phyloP scores from a whole-genome alignment of 2,113 vertebrate species.

The Triplophysa siluroides region DNA sequence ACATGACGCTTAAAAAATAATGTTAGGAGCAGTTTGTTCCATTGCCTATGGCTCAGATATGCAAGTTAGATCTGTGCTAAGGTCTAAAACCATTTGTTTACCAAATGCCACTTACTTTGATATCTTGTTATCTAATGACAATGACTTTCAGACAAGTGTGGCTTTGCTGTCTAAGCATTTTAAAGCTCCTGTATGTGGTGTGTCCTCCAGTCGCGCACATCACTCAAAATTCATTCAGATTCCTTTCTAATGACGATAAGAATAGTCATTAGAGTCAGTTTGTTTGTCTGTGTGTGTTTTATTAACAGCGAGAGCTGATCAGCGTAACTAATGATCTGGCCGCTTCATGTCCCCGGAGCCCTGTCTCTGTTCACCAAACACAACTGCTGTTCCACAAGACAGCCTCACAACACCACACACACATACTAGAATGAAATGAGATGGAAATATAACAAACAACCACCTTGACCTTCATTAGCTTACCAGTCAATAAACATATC shows the following conservation, averaged over 20 bases:
- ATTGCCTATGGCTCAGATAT: too few species aligned
- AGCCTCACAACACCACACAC: slow-evolving; percentile 33
- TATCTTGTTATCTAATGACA: too few species aligned
- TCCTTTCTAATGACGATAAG: neutral
- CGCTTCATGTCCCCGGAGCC: slow-evolving; percentile 24
- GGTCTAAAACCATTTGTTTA: too few species aligned
- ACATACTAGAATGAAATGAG: slow-evolving; percentile 17
- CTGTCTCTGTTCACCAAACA: slow-evolving; percentile 33
- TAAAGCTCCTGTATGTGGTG: too few species aligned
- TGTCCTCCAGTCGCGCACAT: neutral
- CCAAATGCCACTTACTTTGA: too few species aligned
- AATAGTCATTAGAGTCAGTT: neutral
- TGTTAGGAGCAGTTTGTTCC: too few species aligned
- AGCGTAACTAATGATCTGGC: slow-evolving; percentile 51
- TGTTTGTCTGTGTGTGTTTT: slow-evolving; percentile 9
- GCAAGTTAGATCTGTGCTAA: too few species aligned
- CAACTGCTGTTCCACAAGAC: slow-evolving; percentile 41
- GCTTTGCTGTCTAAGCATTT: too few species aligned
- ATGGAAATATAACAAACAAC: slow-evolving; percentile 15
- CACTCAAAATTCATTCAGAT: neutral
- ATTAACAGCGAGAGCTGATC: slow-evolving; percentile 31
- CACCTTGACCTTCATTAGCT: slow-evolving; percentile 45
- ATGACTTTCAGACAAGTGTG: too few species aligned
- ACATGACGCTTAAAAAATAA: too few species aligned
- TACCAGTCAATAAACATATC: slow-evolving; percentile 41